Conservation (phyloP, 2,888 invertebrate species). For the Poecilobothrus nobilitatus region DNA sequence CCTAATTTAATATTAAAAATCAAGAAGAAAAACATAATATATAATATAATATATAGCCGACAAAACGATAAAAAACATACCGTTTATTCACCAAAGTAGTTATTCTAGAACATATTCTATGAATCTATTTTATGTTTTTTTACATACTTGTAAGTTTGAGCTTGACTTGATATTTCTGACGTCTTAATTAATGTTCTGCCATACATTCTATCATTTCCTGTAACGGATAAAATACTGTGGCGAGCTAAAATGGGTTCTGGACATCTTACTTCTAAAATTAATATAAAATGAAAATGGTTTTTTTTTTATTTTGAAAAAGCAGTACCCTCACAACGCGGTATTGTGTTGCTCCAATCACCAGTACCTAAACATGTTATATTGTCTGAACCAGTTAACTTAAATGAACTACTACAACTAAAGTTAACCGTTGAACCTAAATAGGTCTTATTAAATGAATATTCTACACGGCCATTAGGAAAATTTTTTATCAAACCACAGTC, state of each 20-base stretch:
- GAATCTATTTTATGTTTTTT: neutral
- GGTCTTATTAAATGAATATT: constrained; percentile 69
- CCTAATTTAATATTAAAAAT: too few species aligned
- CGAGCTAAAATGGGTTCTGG: constrained; percentile 73
- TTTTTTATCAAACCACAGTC: constrained; percentile 81
- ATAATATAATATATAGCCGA: too few species aligned
- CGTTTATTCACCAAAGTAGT: too few species aligned
- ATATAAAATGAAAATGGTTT: neutral
- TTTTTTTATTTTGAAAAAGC: neutral
- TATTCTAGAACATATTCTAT: too few species aligned
- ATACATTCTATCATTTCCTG: constrained; percentile 84
- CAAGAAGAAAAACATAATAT: too few species aligned
- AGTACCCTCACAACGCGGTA: constrained; percentile 71
- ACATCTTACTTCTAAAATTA: constrained; percentile 69
- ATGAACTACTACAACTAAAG: constrained; percentile 73
- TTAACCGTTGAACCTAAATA: constrained; percentile 70
- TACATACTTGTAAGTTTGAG: constrained; percentile 63
- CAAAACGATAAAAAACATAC: too few species aligned
- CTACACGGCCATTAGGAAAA: constrained; percentile 65
- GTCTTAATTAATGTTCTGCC: constrained; percentile 75
- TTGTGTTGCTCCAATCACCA: constrained; percentile 72
- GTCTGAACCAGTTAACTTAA: constrained; percentile 65
- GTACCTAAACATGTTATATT: constrained; percentile 64
- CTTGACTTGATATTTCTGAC: constrained; percentile 56
- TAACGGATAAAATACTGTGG: constrained; percentile 79